phyloP scores from a whole-genome alignment of 2,797 vertebrate species.

The Mormyrops attenuatus region DNA sequence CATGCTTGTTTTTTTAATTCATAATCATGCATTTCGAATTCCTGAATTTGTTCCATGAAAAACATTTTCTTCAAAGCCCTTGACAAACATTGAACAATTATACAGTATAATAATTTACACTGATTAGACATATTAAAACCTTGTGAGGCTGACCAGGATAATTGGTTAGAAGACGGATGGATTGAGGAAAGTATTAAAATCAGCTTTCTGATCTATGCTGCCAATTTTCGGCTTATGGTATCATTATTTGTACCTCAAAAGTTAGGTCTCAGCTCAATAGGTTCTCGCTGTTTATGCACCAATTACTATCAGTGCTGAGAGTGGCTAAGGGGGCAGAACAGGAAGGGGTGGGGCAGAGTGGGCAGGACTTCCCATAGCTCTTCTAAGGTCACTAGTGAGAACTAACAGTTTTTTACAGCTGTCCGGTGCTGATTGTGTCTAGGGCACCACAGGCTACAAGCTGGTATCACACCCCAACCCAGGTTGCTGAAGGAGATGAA shows the following conservation, averaged over 20 bases:
- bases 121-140: neutral
- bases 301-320: neutral
- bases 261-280: neutral
- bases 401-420: constrained; percentile 48
- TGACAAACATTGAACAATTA: neutral
- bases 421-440: constrained; percentile 30
- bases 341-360: constrained; percentile 30
- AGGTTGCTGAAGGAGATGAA: neutral
- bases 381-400: constrained; percentile 51
- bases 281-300: neutral
- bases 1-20: neutral
- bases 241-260: neutral
- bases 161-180: neutral
- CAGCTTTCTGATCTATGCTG: neutral
- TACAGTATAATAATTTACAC: neutral
- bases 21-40: constrained; percentile 5
- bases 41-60: neutral
- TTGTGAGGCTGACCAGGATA: neutral
- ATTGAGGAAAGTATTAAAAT: neutral
- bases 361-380: neutral
- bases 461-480: neutral
- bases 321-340: neutral
- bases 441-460: neutral
- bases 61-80: neutral
- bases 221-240: neutral